Conservation (phyloP, 2,888 invertebrate genomes). For the Coremacera marginata region DNA sequence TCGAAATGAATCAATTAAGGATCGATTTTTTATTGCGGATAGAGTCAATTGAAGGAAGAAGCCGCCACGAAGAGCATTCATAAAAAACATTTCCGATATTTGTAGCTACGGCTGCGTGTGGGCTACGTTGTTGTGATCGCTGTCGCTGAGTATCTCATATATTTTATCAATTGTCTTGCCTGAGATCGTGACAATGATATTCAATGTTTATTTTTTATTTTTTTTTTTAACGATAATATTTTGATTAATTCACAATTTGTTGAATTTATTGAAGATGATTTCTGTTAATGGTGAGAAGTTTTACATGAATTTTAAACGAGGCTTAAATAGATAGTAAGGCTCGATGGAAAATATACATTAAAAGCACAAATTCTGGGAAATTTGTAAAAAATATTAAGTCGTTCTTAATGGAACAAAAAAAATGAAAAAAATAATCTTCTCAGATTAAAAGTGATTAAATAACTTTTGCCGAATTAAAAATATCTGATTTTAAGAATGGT, state of each 20-base stretch:
- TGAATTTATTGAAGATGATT: background rate
- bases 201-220: background rate
- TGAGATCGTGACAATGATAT: conserved; percentile 36
- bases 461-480: no score
- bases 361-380: no score
- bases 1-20: conserved; percentile 40
- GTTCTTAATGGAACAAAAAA: no score
- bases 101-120: conserved; percentile 18
- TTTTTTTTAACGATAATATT: background rate
- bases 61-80: no score
- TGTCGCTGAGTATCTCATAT: background rate
- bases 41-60: background rate
- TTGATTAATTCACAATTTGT: conserved; percentile 28
- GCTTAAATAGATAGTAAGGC: no score
- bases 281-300: background rate
- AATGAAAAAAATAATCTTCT: no score
- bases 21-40: conserved; percentile 24
- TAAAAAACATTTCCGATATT: conserved; percentile 15
- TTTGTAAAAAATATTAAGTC: no score
- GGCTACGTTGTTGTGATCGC: background rate
- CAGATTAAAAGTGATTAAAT: no score
- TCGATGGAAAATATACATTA: no score
- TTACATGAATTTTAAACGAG: no score
- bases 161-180: background rate
- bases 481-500: no score